Conservation (phyloP, 2,888 invertebrate genomes). For the Drosophila longiperda region DNA sequence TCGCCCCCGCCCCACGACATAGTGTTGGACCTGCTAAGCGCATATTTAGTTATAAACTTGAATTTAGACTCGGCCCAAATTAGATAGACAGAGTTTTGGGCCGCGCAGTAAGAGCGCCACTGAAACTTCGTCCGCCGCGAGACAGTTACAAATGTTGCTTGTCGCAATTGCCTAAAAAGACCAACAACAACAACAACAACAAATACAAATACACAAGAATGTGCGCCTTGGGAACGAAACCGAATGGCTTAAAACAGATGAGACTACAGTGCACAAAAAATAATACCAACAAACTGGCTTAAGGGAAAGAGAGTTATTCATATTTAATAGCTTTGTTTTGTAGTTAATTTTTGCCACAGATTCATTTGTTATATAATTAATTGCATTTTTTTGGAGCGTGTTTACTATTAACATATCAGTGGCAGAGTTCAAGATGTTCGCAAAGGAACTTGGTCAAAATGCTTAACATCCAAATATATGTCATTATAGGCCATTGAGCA, state of each 20-base stretch:
- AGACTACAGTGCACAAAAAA: constrained; percentile 8
- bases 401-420: too few species aligned
- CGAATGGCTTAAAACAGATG: constrained; percentile 29
- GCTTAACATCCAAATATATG: too few species aligned
- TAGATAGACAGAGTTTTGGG: constrained; percentile 48
- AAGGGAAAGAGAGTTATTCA: background rate
- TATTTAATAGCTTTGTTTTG: too few species aligned
- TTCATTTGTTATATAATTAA: too few species aligned
- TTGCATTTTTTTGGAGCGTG: too few species aligned
- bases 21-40: constrained; percentile 43
- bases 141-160: constrained; percentile 39
- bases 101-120: constrained; percentile 31
- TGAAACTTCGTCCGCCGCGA: constrained; percentile 5
- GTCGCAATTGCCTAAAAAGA: constrained; percentile 34
- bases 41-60: constrained; percentile 77
- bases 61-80: constrained; percentile 73
- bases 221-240: constrained; percentile 17
- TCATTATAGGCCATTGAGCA: too few species aligned
- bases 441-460: too few species aligned
- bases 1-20: background rate
- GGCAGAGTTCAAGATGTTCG: too few species aligned
- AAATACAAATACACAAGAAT: background rate
- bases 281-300: constrained; percentile 1
- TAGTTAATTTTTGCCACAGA: too few species aligned
- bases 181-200: constrained; percentile 1